These are phyloP conservation scores for Ruditapes philippinarum DNA, from an alignment of 1,140 invertebrate genomes.

Conservation along the genomic window DNA sequence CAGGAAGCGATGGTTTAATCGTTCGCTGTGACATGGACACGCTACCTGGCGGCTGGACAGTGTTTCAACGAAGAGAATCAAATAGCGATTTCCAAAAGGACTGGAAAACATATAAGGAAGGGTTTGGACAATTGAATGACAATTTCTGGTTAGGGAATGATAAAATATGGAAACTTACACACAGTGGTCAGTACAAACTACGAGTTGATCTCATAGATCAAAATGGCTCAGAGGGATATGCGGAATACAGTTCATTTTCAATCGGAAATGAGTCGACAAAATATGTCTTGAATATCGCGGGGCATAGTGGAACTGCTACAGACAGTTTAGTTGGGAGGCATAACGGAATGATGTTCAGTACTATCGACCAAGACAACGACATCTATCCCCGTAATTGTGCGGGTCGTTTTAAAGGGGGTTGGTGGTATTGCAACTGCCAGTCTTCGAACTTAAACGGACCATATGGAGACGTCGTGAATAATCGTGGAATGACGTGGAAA, in stretches of 20 bases:
- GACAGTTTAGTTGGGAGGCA: background rate
- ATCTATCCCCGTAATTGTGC: background rate
- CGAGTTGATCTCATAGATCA: slow-evolving; percentile 14
- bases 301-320: background rate
- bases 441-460: slow-evolving; percentile 17
- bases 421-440: slow-evolving; percentile 42
- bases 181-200: slow-evolving; percentile 83
- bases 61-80: slow-evolving; percentile 93
- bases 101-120: slow-evolving; percentile 91
- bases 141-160: slow-evolving; percentile 48
- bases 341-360: background rate
- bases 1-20: background rate
- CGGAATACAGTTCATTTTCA: background rate
- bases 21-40: slow-evolving; percentile 7
- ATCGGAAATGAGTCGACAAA: background rate
- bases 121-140: slow-evolving; percentile 87
- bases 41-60: slow-evolving; percentile 94
- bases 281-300: background rate
- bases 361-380: slow-evolving; percentile 5
- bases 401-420: background rate
- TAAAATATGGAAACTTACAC: slow-evolving; percentile 82
- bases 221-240: background rate
- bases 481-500: slow-evolving; percentile 20
- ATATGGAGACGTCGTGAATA: background rate
- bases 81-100: slow-evolving; percentile 95